These are phyloP conservation scores for Oophaga sylvatica DNA, from an alignment of 2,797 vertebrate species.

Conservation along the genomic window DNA sequence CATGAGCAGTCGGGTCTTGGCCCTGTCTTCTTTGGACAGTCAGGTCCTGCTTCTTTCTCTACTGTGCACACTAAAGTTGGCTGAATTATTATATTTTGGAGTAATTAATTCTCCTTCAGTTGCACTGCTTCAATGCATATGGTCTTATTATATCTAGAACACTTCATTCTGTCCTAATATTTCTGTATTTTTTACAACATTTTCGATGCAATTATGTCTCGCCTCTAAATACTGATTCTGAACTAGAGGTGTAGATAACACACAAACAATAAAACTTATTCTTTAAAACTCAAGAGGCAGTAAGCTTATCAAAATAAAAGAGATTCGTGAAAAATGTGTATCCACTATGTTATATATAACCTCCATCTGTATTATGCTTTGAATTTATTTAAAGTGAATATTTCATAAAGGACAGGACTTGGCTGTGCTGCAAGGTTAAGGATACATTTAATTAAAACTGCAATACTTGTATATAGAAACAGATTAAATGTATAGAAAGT, in stretches of 20 bases:
- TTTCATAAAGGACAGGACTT: conserved; percentile 6
- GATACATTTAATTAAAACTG: conserved; percentile 35
- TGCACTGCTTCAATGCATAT: background rate
- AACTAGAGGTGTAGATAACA: background rate
- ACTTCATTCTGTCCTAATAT: background rate
- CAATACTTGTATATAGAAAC: conserved; percentile 32
- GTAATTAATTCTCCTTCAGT: too few relatives aligned
- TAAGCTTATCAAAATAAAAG: background rate
- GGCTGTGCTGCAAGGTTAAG: conserved; percentile 30
- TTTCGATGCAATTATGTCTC: too few relatives aligned
- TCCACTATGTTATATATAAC: background rate
- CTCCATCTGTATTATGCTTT: background rate
- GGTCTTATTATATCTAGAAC: background rate
- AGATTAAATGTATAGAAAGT: conserved; percentile 25
- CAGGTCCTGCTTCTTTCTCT: too few relatives aligned
- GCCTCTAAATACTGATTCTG: background rate
- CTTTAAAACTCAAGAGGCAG: background rate
- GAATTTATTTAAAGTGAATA: conserved; percentile 11
- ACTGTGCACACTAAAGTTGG: too few relatives aligned
- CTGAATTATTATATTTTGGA: too few relatives aligned
- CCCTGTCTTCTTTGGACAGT: too few relatives aligned
- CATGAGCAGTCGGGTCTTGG: too few relatives aligned
- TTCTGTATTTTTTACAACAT: background rate
- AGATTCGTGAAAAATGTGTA: background rate
- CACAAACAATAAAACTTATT: background rate